These are phyloP conservation scores for Nothocercus nigrocapillus DNA, from an alignment of 2,113 vertebrate species.

Conservation along the genomic window DNA sequence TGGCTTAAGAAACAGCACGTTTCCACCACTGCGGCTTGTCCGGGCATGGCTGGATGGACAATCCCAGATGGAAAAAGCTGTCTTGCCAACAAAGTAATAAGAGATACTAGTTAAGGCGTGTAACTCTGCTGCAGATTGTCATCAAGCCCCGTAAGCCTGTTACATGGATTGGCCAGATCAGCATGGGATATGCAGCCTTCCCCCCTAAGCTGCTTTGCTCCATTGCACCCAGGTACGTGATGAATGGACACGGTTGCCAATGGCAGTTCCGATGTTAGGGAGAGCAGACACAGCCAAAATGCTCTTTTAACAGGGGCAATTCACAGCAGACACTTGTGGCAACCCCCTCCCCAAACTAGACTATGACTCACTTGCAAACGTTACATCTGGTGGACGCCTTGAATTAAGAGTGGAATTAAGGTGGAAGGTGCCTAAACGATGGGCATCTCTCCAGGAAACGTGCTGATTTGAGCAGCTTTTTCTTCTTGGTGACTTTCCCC, in stretches of 20 bases:
- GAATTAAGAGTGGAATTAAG: not conserved
- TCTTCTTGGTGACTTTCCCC: not conserved
- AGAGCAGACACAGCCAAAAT: not conserved
- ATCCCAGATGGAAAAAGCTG: not conserved
- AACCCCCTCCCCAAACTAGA: not conserved
- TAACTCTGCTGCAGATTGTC: not conserved
- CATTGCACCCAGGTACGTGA: not conserved
- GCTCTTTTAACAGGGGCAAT: fast-evolving
- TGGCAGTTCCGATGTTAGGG: not conserved
- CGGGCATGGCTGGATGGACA: not conserved
- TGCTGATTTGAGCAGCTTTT: constrained; percentile 3
- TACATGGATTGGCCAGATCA: not conserved
- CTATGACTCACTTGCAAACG: too few relatives aligned
- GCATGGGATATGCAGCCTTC: not conserved
- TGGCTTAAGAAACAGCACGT: not conserved
- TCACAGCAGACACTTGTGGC: not conserved
- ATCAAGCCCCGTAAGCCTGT: not conserved
- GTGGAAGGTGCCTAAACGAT: fast-evolving
- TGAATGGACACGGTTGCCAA: not conserved
- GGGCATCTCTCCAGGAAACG: not conserved
- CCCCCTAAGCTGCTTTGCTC: constrained; percentile 33
- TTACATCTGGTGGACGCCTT: not conserved
- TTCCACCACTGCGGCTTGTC: too few relatives aligned
- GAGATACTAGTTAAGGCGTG: not conserved
- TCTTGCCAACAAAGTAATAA: not conserved